Percentiles rank a stretch among this genome's conserved stretches.
phyloP scores from a whole-genome alignment of 2,888 invertebrate species.

The Calephelis perditalis region DNA sequence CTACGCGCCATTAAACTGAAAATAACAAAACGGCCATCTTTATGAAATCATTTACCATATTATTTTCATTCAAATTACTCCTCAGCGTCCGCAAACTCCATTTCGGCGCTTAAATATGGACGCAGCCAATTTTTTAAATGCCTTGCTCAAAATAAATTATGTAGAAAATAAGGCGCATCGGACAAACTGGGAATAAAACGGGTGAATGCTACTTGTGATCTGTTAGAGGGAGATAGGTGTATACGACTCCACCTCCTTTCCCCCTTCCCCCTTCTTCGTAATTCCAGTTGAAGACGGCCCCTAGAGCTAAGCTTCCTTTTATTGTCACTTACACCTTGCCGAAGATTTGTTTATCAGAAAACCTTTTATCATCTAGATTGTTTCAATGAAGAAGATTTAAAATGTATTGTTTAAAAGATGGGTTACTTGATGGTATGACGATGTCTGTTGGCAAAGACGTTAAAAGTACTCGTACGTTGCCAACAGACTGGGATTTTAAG shows the following conservation, averaged over 20 bases:
- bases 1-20: conserved; percentile 62
- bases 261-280: conserved; percentile 35
- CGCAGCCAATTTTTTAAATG: conserved; percentile 74
- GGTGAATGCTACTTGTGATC: conserved; percentile 51
- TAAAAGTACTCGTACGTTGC: no score
- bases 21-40: conserved; percentile 61
- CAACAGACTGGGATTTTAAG: no score
- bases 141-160: conserved; percentile 75
- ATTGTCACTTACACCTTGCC: conserved; percentile 74
- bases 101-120: conserved; percentile 61
- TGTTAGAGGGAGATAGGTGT: conserved; percentile 48
- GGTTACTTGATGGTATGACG: no score
- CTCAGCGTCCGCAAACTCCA: conserved; percentile 57
- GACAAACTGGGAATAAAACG: conserved; percentile 72
- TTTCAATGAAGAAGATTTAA: conserved; percentile 10
- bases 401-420: neutral
- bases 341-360: conserved; percentile 56
- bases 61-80: conserved; percentile 60
- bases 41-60: conserved; percentile 75
- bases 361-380: conserved; percentile 30
- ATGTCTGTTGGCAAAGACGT: no score
- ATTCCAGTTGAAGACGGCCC: conserved; percentile 72
- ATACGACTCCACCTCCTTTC: conserved; percentile 43
- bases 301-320: conserved; percentile 74
- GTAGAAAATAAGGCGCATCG: conserved; percentile 62